Evolutionary conservation across 2,113 vertebrate species (phyloP).

Genomic region (Cettia cetti): DNA sequence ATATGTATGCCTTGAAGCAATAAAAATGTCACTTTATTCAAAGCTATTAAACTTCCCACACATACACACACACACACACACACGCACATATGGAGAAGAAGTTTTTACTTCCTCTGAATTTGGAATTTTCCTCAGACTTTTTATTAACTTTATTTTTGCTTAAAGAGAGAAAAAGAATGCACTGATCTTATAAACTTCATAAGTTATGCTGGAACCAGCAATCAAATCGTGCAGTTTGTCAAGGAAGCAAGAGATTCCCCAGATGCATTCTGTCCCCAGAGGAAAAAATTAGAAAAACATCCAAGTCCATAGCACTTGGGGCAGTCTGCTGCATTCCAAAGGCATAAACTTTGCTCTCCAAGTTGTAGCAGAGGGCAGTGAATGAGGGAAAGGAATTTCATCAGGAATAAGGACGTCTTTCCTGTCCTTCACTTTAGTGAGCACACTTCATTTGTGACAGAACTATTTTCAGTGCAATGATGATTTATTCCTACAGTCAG

Average conservation of each 20-base stretch:
- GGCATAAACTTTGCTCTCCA: constrained; percentile 23
- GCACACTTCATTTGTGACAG: background rate
- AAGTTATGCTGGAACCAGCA: background rate
- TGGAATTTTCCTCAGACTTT: background rate
- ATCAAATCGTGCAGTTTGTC: constrained; percentile 12
- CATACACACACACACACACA: background rate
- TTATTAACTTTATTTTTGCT: background rate
- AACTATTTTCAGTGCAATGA: background rate
- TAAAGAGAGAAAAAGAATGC: background rate
- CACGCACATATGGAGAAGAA: background rate
- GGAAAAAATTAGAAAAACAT: background rate
- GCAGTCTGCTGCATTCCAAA: constrained; percentile 24
- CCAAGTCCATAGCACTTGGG: background rate
- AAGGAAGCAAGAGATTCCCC: background rate
- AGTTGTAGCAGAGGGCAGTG: background rate
- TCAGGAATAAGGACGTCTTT: background rate
- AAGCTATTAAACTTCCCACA: background rate
- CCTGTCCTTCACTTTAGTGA: background rate
- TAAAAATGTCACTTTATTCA: constrained; percentile 41
- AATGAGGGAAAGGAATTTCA: background rate
- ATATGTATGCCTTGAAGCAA: constrained; percentile 34
- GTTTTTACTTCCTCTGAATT: background rate
- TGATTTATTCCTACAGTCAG: background rate
- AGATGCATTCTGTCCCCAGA: background rate
- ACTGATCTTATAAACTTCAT: background rate